Evolutionary conservation across 2,113 vertebrate genomes (phyloP).

Genomic region (Caracal caracal): DNA sequence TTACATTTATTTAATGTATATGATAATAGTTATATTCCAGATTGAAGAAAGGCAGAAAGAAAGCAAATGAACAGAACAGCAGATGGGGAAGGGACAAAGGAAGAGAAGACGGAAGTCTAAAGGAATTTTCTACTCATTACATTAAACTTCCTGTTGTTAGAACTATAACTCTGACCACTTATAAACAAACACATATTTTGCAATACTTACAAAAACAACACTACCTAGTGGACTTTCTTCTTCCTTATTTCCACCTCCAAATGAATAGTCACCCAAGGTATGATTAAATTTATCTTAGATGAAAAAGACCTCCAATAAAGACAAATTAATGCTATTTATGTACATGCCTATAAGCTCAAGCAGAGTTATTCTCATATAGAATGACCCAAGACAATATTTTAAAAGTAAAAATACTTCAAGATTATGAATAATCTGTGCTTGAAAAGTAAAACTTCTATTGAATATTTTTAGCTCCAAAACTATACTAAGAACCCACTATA

Average conservation of each 20-base stretch:
- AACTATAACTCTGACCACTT: constrained; percentile 33
- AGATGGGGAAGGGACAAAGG: neutral
- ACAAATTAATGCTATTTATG: neutral
- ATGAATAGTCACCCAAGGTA: neutral
- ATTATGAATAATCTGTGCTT: neutral
- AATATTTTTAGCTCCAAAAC: neutral
- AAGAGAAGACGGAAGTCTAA: neutral
- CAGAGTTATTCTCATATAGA: neutral
- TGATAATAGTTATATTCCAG: constrained; percentile 12
- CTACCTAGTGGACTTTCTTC: neutral
- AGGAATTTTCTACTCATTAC: neutral
- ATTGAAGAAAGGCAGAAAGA: neutral
- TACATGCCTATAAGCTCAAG: too few species aligned
- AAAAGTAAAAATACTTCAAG: neutral
- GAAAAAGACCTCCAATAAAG: neutral
- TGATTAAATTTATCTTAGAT: neutral
- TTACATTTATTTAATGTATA: constrained; percentile 41
- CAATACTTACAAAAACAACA: neutral
- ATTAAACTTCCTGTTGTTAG: constrained; percentile 29
- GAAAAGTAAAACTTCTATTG: neutral
- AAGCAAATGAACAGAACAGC: neutral
- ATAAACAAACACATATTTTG: constrained; percentile 66
- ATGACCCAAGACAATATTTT: neutral
- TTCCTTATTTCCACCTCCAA: neutral
- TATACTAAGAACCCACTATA: neutral